Conservation (phyloP, 2,888 invertebrate genomes). For the Tetragonula carbonaria region DNA sequence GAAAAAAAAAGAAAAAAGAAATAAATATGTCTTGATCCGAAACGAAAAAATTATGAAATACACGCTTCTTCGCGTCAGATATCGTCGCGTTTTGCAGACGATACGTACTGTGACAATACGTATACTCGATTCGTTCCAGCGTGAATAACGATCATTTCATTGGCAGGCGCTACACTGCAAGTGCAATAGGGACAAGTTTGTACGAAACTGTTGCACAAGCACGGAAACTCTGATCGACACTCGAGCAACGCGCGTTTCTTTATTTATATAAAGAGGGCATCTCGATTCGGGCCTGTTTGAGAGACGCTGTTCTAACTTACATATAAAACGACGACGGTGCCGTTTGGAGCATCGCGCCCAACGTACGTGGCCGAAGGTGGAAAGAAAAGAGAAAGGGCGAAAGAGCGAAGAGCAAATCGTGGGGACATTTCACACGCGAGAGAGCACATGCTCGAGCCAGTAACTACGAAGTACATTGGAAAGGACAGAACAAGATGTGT, state of each 20-base stretch:
- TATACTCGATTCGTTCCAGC: too few species aligned
- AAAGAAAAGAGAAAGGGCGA: constrained; percentile 54
- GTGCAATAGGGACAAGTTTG: accelerated
- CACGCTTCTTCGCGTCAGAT: too few species aligned
- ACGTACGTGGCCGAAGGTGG: constrained; percentile 33
- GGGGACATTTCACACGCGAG: constrained; percentile 62
- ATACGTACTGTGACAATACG: too few species aligned
- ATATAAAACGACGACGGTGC: constrained; percentile 29
- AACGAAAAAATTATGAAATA: background rate
- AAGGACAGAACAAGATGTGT: constrained; percentile 76
- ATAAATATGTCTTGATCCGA: background rate
- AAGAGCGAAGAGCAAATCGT: constrained; percentile 63
- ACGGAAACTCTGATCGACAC: too few species aligned
- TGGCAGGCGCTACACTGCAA: too few species aligned
- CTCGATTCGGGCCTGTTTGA: constrained; percentile 36
- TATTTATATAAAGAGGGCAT: background rate
- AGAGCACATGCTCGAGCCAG: constrained; percentile 61
- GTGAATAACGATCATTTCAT: too few species aligned
- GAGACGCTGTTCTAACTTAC: constrained; percentile 55
- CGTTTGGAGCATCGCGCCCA: constrained; percentile 37
- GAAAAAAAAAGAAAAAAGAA: background rate
- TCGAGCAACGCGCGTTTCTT: background rate
- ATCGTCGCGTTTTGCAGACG: too few species aligned
- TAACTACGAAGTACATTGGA: constrained; percentile 75
- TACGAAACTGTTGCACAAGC: too few species aligned